A percentile compares a stretch with the other conserved stretches of the same genome.
Conservation (phyloP, 2,797 vertebrate genomes). For the Myotis vivesi region DNA sequence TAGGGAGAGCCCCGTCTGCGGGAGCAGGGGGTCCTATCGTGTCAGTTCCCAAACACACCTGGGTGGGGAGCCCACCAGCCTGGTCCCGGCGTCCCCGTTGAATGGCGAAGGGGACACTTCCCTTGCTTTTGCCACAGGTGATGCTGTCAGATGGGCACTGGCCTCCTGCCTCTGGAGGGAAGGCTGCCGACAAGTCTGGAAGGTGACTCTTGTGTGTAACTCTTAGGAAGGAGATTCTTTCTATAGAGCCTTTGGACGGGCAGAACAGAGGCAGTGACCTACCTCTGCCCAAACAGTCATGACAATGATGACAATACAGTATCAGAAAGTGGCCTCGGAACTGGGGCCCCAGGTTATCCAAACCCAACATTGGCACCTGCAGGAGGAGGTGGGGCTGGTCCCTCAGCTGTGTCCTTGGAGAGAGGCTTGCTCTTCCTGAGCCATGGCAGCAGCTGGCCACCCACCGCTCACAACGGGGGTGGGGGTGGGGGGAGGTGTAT, state of each 20-base stretch:
- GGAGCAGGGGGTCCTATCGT: background rate
- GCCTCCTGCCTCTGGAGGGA: accelerated
- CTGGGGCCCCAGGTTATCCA: accelerated
- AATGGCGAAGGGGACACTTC: accelerated
- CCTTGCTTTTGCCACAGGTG: accelerated
- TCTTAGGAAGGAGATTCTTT: background rate
- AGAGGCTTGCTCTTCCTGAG: accelerated
- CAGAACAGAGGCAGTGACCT: accelerated
- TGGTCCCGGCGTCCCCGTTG: accelerated
- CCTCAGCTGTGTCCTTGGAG: accelerated
- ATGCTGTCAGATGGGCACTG: accelerated
- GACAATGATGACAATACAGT: accelerated
- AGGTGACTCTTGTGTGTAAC: accelerated
- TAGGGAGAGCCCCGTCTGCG: accelerated
- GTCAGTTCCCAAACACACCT: background rate
- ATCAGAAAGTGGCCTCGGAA: background rate
- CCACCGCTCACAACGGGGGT: background rate
- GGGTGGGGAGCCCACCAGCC: background rate
- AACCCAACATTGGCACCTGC: accelerated
- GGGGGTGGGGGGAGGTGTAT: accelerated
- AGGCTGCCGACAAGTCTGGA: background rate
- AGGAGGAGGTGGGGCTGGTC: background rate
- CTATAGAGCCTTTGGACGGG: background rate
- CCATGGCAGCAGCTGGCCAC: accelerated
- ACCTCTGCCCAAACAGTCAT: accelerated